Conservation (phyloP, 2,113 vertebrate species). For the Gnathonemus longibarbis region DNA sequence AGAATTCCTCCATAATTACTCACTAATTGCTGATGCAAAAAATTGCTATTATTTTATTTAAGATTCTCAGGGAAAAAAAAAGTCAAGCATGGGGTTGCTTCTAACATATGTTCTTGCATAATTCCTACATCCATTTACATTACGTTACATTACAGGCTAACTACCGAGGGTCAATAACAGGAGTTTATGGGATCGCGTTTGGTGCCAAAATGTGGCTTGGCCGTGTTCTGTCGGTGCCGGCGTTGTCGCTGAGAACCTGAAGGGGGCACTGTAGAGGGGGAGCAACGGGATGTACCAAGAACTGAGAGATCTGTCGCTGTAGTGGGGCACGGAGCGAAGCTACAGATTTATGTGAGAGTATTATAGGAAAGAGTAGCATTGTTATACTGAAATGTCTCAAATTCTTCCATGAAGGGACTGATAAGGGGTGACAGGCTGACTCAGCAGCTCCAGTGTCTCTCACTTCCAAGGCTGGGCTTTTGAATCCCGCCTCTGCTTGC, state of each 20-base stretch:
- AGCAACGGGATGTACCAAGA: not conserved
- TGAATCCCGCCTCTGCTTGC: not conserved
- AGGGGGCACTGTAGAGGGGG: not conserved
- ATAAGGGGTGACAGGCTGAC: not conserved
- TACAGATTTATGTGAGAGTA: not conserved
- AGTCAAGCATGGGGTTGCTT: not conserved
- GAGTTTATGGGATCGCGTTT: not conserved
- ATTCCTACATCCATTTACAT: not conserved
- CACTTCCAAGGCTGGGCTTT: not conserved
- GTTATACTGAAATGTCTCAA: not conserved
- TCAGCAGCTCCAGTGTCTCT: not conserved
- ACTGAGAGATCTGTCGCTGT: not conserved
- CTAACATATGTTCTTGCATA: not conserved
- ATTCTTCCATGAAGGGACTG: not conserved
- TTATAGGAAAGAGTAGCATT: not conserved
- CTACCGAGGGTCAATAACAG: not conserved
- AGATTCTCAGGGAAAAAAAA: not conserved
- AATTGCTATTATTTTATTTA: not conserved
- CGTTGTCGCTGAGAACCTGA: not conserved
- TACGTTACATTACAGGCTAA: not conserved
- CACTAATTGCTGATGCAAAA: not conserved
- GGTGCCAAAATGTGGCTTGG: not conserved
- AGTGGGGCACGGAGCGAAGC: not conserved
- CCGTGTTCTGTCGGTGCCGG: not conserved
- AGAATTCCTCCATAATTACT: not conserved